These are phyloP conservation scores for Isaurus tuberculatus DNA, from an alignment of 92 coral and sea anemone species.

Conservation along the genomic window DNA sequence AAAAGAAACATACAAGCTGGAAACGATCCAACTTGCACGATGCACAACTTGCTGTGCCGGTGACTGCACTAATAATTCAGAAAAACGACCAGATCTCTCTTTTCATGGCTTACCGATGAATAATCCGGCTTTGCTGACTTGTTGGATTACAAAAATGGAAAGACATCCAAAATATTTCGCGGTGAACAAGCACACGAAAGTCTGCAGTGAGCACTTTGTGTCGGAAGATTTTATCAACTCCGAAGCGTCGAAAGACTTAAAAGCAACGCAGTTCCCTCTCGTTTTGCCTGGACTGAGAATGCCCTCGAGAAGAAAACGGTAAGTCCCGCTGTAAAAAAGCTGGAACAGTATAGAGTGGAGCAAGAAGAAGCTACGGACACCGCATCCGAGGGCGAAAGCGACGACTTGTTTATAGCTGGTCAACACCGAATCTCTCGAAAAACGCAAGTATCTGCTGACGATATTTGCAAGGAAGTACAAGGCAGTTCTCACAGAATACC, in stretches of 20 bases:
- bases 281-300: conserved; percentile 15
- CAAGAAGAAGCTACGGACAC: conserved; percentile 60
- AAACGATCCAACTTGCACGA: neutral
- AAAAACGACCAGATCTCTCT: neutral
- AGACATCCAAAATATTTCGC: conserved; percentile 59
- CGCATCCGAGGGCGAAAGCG: conserved; percentile 56
- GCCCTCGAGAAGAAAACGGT: neutral
- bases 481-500: conserved; percentile 41
- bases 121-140: conserved; percentile 7
- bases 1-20: neutral
- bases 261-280: conserved; percentile 57
- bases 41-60: neutral
- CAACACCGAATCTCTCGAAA: conserved; percentile 33
- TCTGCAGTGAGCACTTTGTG: conserved; percentile 62
- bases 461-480: conserved; percentile 32
- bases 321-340: conserved; percentile 17
- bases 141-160: conserved; percentile 59
- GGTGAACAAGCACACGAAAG: conserved; percentile 51
- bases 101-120: neutral
- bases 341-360: conserved; percentile 14
- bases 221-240: conserved; percentile 57
- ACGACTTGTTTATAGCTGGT: conserved; percentile 21
- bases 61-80: neutral
- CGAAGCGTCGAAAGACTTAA: conserved; percentile 49
- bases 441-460: conserved; percentile 59